phyloP scores from a whole-genome alignment of 2,797 vertebrate genomes.

The Arnoldichthys spilopterus region DNA sequence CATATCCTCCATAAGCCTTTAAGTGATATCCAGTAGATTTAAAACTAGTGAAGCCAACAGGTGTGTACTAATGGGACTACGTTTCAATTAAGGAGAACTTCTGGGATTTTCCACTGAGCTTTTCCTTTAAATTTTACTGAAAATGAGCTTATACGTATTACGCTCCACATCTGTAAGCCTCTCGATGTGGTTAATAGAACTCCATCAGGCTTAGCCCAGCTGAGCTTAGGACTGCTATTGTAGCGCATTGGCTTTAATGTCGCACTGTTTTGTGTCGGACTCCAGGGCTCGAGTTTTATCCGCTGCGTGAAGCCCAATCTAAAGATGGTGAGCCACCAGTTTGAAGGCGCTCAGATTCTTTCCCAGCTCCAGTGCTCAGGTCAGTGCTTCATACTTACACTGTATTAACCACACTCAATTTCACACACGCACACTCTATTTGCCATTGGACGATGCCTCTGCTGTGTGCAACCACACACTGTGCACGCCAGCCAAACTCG shows the following conservation, averaged over 20 bases:
- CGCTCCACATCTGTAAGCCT: not conserved
- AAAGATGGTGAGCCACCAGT: conserved; percentile 96
- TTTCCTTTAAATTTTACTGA: too few relatives aligned
- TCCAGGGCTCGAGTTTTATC: conserved; percentile 94
- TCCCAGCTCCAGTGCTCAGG: conserved; percentile 98
- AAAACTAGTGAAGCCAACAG: too few relatives aligned
- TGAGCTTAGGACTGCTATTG: not conserved
- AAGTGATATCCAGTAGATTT: too few relatives aligned
- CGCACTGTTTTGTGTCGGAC: not conserved
- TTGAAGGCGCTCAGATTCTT: conserved; percentile 95
- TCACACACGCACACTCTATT: not conserved
- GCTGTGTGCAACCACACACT: not conserved
- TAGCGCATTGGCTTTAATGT: not conserved
- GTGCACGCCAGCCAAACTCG: not conserved
- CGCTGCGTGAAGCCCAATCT: conserved; percentile 98
- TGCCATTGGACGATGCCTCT: not conserved
- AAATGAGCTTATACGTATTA: too few relatives aligned
- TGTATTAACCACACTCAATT: not conserved
- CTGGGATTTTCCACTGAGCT: too few relatives aligned
- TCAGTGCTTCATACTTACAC: conserved; percentile 59
- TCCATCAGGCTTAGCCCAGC: not conserved
- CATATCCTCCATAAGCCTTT: too few relatives aligned
- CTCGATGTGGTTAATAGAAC: not conserved
- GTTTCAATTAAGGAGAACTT: too few relatives aligned
- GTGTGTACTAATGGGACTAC: too few relatives aligned